Evolutionary conservation across 2,113 vertebrate species (phyloP).

Genomic region (Artemisiospiza belli): DNA sequence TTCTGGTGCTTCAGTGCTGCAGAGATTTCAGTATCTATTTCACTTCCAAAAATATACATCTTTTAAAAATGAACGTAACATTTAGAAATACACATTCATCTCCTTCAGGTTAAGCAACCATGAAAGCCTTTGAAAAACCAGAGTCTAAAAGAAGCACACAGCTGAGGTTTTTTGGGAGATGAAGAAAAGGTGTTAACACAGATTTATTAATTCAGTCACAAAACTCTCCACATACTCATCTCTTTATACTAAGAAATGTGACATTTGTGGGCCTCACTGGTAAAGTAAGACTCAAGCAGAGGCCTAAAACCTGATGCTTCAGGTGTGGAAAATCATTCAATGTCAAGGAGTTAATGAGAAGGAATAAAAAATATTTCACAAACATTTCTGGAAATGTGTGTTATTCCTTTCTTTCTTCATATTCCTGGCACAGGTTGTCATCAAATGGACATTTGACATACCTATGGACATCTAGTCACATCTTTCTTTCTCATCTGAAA

Average conservation of each 20-base stretch:
- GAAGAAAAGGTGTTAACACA: not conserved
- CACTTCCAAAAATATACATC: not conserved
- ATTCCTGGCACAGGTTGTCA: not conserved
- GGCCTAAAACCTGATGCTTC: not conserved
- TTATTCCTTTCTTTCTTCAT: not conserved
- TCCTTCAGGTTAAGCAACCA: not conserved
- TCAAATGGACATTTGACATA: not conserved
- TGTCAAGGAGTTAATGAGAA: not conserved
- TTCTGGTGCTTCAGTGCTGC: not conserved
- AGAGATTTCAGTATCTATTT: not conserved
- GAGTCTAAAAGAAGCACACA: not conserved
- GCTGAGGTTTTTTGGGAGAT: not conserved
- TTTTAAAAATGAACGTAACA: not conserved
- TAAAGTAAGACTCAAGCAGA: not conserved
- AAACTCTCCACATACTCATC: not conserved
- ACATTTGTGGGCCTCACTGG: not conserved
- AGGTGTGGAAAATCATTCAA: not conserved
- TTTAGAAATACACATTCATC: not conserved
- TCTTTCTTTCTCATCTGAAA: not conserved
- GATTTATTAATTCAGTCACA: slow-evolving; percentile 16
- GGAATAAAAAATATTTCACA: not conserved
- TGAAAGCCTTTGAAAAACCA: not conserved
- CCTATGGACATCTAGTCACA: not conserved
- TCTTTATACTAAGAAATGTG: not conserved
- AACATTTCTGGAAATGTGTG: not conserved